phyloP scores from a whole-genome alignment of 2,113 vertebrate genomes.

The Canis aureus region DNA sequence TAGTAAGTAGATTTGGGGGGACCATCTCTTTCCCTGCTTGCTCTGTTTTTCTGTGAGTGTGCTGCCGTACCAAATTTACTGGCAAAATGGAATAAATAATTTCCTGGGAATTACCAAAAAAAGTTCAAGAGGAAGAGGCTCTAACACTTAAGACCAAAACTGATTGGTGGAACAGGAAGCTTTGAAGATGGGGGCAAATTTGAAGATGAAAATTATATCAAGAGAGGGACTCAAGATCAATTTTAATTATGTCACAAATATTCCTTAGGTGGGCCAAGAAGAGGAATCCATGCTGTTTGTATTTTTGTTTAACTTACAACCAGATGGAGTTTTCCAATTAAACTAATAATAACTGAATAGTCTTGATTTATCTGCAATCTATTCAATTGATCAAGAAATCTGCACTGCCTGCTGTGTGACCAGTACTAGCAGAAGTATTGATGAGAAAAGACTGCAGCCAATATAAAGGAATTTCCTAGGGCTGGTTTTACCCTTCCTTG shows the following conservation, averaged over 20 bases:
- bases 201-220: not conserved
- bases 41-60: not conserved
- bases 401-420: not conserved
- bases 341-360: not conserved
- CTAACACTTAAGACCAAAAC: not conserved
- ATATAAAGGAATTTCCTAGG: not conserved
- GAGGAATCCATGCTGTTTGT: not conserved
- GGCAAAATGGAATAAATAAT: not conserved
- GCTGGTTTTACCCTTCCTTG: not conserved
- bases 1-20: not conserved
- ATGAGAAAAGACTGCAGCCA: not conserved
- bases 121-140: not conserved
- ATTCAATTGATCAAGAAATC: not conserved
- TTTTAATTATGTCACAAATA: not conserved
- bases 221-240: not conserved
- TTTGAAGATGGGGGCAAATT: not conserved
- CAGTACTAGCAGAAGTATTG: not conserved
- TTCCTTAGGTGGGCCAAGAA: not conserved
- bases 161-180: not conserved
- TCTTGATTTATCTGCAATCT: conserved; percentile 25
- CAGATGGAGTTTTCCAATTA: not conserved
- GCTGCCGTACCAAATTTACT: not conserved
- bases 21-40: not conserved
- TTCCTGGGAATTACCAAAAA: not conserved
- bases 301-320: not conserved